Evolutionary conservation across 2,797 vertebrate species (phyloP), one percentile per base, ranked within the genome.

Genomic region (Chelmon rostratus): DNA sequence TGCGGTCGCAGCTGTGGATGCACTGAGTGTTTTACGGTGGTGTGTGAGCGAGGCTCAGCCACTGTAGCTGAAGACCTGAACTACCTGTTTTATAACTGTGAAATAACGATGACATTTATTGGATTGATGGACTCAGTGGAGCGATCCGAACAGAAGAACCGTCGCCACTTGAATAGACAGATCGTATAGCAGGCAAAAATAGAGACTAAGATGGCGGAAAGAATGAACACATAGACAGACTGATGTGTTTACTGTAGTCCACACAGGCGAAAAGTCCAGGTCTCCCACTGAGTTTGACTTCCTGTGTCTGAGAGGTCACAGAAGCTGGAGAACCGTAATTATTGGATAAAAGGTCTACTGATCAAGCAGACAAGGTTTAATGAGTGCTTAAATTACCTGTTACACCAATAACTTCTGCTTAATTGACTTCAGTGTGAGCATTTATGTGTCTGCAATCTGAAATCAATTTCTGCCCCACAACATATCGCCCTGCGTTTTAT

Each of bases 351-450:
- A 87, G 54, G 23, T 21, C 50, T n/a, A 11, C 44, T 68, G 70
- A 82, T 88, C 56, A 76, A 69, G 74, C 68, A 33, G 84, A 73
- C 78, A 66, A 79, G 65, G 68, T 78, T 88, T 92, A 93, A 91
- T 78, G 79, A 83, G 77, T 40, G 28, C 80, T 73, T 84, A 79
- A 90, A 91, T 83, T 81, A 83, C 56, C 82, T 78, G 82, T 82
- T 78, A 40, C 63, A 69, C 52, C 62, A 76, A 81, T 83, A 84
- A 87, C 53, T 86, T 74, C 68, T 64, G 54, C 11, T 68, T 88
- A 85, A 87, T 82, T 75, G 82, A 89, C 90, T 85, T 59, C 50
- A 73, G 63, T 75, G 74, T 18, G 61, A 81, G 40, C 35, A 31
- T 88, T 84, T 78, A 59, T 84, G 71, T 77, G 42, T 85, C 80